A percentile compares a stretch with the other conserved stretches of the same genome.
Conservation (phyloP, 2,888 invertebrate species). For the Anoplius nigerrimus region DNA sequence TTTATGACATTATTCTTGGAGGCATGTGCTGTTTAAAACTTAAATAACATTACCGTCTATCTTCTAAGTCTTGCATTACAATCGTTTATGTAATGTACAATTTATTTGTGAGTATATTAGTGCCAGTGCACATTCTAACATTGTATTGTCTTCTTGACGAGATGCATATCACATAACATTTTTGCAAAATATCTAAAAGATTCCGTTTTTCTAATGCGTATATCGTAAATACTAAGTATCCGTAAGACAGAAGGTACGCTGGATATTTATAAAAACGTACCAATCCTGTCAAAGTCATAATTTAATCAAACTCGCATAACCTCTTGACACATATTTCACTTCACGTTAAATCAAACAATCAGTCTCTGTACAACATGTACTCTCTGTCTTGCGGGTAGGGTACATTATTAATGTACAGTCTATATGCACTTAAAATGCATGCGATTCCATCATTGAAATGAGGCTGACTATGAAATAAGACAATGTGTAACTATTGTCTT, state of each 20-base stretch:
- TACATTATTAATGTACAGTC: constrained; percentile 44
- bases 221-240: constrained; percentile 23
- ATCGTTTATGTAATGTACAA: constrained; percentile 24
- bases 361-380: background rate
- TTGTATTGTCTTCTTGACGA: constrained; percentile 65
- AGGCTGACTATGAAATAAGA: constrained; percentile 9
- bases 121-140: constrained; percentile 55
- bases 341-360: background rate
- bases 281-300: background rate
- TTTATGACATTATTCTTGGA: constrained; percentile 1
- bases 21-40: background rate
- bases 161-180: constrained; percentile 66
- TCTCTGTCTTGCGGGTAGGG: background rate
- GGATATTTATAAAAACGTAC: constrained; percentile 2
- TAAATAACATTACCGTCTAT: background rate
- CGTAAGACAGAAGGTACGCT: constrained; percentile 9
- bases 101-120: constrained; percentile 36
- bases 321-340: constrained; percentile 14
- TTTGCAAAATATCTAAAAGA: constrained; percentile 47
- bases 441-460: constrained; percentile 22
- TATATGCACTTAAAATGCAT: constrained; percentile 51
- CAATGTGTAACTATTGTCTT: background rate
- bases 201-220: constrained; percentile 19
- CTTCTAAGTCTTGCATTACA: constrained; percentile 35
- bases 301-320: constrained; percentile 23